Base-by-base conservation (phyloP, 2,888 invertebrate species). In the Nephrotoma flavescens region DNA sequence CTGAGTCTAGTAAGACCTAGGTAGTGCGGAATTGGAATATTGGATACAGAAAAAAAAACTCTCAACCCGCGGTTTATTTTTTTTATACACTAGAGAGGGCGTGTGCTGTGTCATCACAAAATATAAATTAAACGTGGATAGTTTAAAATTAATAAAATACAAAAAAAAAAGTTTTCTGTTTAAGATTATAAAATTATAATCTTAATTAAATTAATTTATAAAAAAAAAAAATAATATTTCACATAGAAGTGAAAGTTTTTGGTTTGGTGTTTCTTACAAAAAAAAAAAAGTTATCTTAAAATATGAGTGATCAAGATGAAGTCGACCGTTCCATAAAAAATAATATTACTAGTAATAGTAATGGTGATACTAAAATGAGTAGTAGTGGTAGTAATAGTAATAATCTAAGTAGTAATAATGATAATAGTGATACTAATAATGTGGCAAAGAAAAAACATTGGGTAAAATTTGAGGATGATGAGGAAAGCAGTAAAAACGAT, bases 271-370 rank as follows among this genome's bases (percentile, higher is more conserved):
- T 4, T 31, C 6, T 83, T 83, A 83, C 1, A 47, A 47, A 12
- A 47, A 47, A 47, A 47, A 47, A 9, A 83, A 83, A 41, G 3
- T 83, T 31, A 31, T n/a, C 41, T 31, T 31, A 31, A 41, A 84
- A 84, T 84, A 84, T 84, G 84, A 84, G 85, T 42, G 85, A 85
- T 44, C 85, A 44, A 7, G 44, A 85, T 45, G 85, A 85, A 85
- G 42, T 15, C n/a, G 84, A 84, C 15, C 84, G 84, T 84, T 84
- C 42, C n/a, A 84, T 84, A 41, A 84, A 42, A 45, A 45, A 44
- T 44, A 42, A 44, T 19, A 11, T 71, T 85, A 85, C 11, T 85
- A 85, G 45, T 84, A 84, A 84, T 85, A 85, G 11, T 45, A 44
- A 31, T 85, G 85, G 71, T 71, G 71, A 85, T 42, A 42, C 19